Evolutionary conservation across 2,888 invertebrate genomes (phyloP).

Genomic region (Luperina nickerlii): DNA sequence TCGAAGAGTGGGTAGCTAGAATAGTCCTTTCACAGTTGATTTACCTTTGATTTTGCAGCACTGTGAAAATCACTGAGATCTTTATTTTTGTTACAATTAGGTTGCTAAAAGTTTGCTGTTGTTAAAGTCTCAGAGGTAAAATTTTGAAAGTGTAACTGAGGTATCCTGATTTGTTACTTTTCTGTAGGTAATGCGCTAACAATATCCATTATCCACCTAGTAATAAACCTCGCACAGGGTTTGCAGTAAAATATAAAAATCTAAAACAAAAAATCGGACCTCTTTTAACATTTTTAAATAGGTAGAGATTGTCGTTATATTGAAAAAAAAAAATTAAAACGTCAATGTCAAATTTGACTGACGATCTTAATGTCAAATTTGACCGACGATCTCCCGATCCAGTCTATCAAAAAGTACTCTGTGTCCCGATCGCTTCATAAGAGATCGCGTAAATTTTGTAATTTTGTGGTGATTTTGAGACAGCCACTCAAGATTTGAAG

Average conservation of each 20-base stretch:
- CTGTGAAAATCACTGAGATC: neutral
- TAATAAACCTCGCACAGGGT: neutral
- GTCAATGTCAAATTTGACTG: slow-evolving; percentile 19
- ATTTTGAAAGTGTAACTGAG: neutral
- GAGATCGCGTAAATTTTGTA: neutral
- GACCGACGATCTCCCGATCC: too few species aligned
- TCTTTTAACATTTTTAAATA: neutral
- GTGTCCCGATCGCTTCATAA: neutral
- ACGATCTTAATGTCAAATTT: too few species aligned
- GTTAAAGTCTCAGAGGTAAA: neutral
- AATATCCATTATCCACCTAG: neutral
- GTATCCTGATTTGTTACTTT: too few species aligned
- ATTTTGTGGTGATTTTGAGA: neutral
- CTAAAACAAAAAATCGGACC: neutral
- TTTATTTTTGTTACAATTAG: neutral
- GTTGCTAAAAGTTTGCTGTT: neutral
- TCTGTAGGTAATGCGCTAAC: neutral
- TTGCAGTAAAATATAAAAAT: neutral
- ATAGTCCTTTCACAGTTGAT: too few species aligned
- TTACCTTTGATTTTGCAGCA: too few species aligned
- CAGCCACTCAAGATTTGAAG: neutral
- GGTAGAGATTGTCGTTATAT: neutral
- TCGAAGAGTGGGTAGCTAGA: slow-evolving; percentile 10
- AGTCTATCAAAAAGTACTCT: too few species aligned
- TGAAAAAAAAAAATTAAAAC: neutral